Evolutionary conservation across 92 coral and sea anemone species (phyloP), one percentile per base, ranked within the genome.

Genomic region (Chrysogorgia sp.): DNA sequence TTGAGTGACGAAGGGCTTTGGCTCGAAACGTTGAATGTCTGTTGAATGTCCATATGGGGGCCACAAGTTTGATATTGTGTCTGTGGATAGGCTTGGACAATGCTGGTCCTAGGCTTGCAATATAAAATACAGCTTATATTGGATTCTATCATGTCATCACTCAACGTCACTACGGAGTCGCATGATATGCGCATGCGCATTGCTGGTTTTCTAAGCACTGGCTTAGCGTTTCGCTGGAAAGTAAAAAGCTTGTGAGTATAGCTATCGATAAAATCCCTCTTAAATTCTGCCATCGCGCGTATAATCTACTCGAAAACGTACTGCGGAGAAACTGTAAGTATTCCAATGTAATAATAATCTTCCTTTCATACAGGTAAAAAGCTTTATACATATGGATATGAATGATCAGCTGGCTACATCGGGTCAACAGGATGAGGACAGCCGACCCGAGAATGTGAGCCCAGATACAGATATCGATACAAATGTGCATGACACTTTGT

Each of bases 161-260:
- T 52, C 59, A 3, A 52, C 20, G 59, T 52, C 59, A 52, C 59
- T 52, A 52, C 59, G 26, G 74, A 66, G 74, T 66, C 74, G 32
- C 74, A 66, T 66, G 74, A 66, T 57, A 66, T 66, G 74, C 74
- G 74, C 74, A 34, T 66, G 74, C 49, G 48, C 74, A 45, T 66
- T 30, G 74, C 74, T 34, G 74, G 48, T 66, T n/a, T n/a, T n/a
- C n/a, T n/a, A n/a, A n/a, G n/a, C n/a, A 57, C 25, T 57, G 25
- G 74, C 74, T 66, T 30, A 34, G 74, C 50, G 52, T 66, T 66
- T 66, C 40, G 74, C 74, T 33, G 74, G 74, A 33, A 66, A 66
- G 74, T 13, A 30, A 37, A 32, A 4, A 21, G 23, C 50, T 47
- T 28, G 24, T 29, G 47, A 22, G 25, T 20, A 59, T 69, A 69